These are phyloP conservation scores for Urocyon cinereoargenteus DNA, from an alignment of 2,797 vertebrate genomes.

Conservation along the genomic window DNA sequence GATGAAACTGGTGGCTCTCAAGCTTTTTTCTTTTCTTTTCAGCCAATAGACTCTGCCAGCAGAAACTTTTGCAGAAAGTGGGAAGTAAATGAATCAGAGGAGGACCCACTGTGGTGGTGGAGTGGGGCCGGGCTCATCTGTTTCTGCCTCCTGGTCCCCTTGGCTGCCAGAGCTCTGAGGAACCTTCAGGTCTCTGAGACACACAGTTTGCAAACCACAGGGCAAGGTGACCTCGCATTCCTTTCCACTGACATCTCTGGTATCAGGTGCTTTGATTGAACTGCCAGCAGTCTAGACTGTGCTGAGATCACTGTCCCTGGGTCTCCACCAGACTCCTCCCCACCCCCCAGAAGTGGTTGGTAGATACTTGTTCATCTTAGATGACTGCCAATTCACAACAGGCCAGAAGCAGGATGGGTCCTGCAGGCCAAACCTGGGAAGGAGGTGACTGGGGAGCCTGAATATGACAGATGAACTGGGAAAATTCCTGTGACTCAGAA, in stretches of 20 bases:
- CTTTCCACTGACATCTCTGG: not conserved
- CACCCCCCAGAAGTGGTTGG: not conserved
- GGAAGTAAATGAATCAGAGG: not conserved
- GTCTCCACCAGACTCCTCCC: not conserved
- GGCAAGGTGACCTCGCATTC: not conserved
- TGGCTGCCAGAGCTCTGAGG: not conserved
- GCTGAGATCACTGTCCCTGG: not conserved
- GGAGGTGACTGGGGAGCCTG: not conserved
- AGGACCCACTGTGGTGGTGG: not conserved
- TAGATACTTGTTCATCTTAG: not conserved
- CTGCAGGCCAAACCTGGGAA: not conserved
- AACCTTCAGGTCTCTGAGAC: not conserved
- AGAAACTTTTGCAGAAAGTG: not conserved
- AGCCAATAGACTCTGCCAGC: not conserved
- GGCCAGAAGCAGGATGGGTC: not conserved
- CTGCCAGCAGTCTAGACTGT: not conserved
- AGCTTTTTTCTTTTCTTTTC: not conserved
- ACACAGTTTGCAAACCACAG: not conserved
- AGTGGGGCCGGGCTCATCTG: not conserved
- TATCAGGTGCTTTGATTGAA: not conserved
- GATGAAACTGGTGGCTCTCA: not conserved
- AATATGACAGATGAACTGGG: not conserved
- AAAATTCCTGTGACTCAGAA: slow-evolving; percentile 53
- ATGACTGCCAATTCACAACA: not conserved
- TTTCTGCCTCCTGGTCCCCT: not conserved